Evolutionary conservation across 2,113 vertebrate species (phyloP).

Genomic region (Kryptolebias marmoratus): DNA sequence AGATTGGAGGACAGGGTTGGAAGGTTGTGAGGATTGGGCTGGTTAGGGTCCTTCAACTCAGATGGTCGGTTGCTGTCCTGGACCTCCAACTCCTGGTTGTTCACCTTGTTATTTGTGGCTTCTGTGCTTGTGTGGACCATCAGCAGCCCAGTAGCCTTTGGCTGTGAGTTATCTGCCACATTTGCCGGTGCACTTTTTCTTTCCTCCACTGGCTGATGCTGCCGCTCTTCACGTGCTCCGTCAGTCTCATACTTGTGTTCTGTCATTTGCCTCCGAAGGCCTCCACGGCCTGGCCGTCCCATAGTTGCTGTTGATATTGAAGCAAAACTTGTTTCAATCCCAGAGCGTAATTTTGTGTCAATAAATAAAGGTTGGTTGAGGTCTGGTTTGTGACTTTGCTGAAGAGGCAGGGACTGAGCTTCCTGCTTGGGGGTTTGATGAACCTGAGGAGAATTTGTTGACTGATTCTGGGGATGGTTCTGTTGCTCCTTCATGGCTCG

Average conservation of each 20-base stretch:
- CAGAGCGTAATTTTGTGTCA: constrained; percentile 93
- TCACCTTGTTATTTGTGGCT: constrained; percentile 55
- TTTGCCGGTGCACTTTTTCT: constrained; percentile 87
- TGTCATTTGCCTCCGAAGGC: constrained; percentile 86
- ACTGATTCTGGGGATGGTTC: constrained; percentile 69
- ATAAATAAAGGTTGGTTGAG: constrained; percentile 96
- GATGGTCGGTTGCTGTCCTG: constrained; percentile 75
- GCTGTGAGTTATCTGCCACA: constrained; percentile 85
- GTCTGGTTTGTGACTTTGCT: constrained; percentile 86
- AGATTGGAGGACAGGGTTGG: constrained; percentile 67
- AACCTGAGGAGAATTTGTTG: constrained; percentile 70
- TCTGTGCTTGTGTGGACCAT: constrained; percentile 93
- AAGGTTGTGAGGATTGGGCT: constrained; percentile 75
- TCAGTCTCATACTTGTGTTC: constrained; percentile 90
- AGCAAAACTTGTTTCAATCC: constrained; percentile 83
- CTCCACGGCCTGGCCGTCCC: constrained; percentile 79
- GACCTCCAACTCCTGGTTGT: constrained; percentile 57
- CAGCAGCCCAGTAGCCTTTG: constrained; percentile 88
- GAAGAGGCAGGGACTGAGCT: constrained; percentile 72
- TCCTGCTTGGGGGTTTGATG: constrained; percentile 86
- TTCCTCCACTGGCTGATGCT: constrained; percentile 78
- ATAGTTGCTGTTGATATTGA: constrained; percentile 76
- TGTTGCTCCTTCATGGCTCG: constrained; percentile 93
- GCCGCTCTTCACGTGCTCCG: constrained; percentile 78
- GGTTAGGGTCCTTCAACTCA: constrained; percentile 80